Percentiles rank a stretch among this genome's conserved stretches.
phyloP scores from a whole-genome alignment of 2,113 vertebrate species.

The Microcebus griseorufus region DNA sequence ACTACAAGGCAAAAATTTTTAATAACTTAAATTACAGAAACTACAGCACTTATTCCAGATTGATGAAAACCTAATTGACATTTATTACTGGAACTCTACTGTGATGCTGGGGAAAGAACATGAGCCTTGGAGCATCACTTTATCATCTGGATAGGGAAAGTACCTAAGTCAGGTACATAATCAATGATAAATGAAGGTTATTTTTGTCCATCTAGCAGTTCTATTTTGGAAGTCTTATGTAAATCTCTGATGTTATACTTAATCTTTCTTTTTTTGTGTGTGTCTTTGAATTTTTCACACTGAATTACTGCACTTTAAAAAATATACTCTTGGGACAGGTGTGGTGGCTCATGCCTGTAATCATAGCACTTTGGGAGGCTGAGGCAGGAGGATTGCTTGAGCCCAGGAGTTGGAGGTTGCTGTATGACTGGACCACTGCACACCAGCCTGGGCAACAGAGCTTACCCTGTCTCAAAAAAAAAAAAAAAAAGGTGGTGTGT shows the following conservation, averaged over 20 bases:
- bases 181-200: neutral
- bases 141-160: neutral
- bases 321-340: neutral
- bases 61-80: neutral
- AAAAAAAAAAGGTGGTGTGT: neutral
- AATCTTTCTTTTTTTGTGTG: neutral
- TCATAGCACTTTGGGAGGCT: neutral
- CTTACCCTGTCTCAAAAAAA: neutral
- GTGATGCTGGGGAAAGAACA: neutral
- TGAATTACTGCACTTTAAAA: neutral
- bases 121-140: neutral
- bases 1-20: neutral
- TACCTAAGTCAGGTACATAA: neutral
- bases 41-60: neutral
- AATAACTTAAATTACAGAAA: neutral
- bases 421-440: no score
- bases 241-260: neutral
- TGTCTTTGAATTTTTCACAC: neutral
- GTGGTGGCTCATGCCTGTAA: no score
- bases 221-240: slow-evolving; percentile 31
- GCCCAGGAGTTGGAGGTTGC: neutral
- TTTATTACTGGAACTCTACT: neutral
- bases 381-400: neutral
- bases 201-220: neutral
- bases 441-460: neutral